Base-by-base conservation (phyloP, 2,113 vertebrate genomes). In the Anarrhichthys ocellatus region DNA sequence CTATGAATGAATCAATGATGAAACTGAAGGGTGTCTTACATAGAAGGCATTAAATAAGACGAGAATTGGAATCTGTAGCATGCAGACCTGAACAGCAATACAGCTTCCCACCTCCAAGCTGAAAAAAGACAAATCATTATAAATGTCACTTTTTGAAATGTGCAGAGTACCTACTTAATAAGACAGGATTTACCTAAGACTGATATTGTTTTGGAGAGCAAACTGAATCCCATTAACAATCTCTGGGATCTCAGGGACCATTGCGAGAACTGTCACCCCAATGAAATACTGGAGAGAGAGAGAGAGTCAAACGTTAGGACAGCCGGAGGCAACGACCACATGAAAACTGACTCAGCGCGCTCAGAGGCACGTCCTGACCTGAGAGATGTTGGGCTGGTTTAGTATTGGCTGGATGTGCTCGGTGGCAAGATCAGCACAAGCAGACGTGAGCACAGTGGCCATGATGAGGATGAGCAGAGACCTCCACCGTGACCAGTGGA, bases 141-240 rank as follows among this genome's bases (percentile, higher is more conserved):
- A 77, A 24, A 76, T 11, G 42, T 5, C 0, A 2, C 13, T 5
- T 56, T 62, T 59, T 10, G 15, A 56, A 14, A 9, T 27, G 0
- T 32, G 22, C 15, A 5, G 27, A 73, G 20, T 8, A 40, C 11
- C 6, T 73, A 10, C 36, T 22, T 20, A 27, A 56, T 38, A 5
- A 54, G 11, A 20, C 2, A 0, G 5, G 1, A n/a, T 92, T 81
- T 84, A 97, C 96, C 97, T 97, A 14, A 97, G 83, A 76, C 97
- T 97, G 65, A 98, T 95, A 59, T 97, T 97, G 91, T 97, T 97
- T 83, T 97, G 96, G 74, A 97, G 92, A 8, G 97, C 96, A 24
- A 98, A 98, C 93, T 98, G 97, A 88, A 98, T 97, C 56, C 97
- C 96, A 0, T 97, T 98, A 63, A 97, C 95, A 0, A 98, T 94